Evolutionary conservation across 2,888 invertebrate species (phyloP).

Genomic region (Strigamia crassipes): DNA sequence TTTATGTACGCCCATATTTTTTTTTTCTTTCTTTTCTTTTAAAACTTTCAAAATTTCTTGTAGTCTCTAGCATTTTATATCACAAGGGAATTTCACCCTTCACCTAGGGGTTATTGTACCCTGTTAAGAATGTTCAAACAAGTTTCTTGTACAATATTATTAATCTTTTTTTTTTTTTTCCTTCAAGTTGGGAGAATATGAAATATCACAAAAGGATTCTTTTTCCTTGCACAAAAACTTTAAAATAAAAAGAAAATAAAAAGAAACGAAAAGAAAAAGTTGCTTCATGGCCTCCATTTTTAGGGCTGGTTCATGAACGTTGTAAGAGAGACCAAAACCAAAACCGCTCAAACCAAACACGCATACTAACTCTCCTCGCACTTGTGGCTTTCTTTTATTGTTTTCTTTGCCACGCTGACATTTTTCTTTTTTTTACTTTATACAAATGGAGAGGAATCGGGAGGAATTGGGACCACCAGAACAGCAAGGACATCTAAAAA

Average conservation of each 20-base stretch:
- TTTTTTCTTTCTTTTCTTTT: not conserved
- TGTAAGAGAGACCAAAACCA: not conserved
- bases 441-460: not conserved
- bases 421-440: not conserved
- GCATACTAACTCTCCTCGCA: conserved; percentile 14
- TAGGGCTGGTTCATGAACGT: conserved; percentile 12
- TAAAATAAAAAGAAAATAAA: not conserved
- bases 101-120: conserved; percentile 27
- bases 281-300: conserved; percentile 10
- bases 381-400: not conserved
- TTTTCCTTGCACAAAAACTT: conserved; percentile 12
- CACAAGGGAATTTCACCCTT: conserved; percentile 30
- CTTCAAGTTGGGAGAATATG: conserved; percentile 18
- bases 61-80: conserved; percentile 27
- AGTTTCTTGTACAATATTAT: conserved; percentile 25
- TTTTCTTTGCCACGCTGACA: not conserved
- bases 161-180: not conserved
- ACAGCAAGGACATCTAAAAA: not conserved
- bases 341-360: conserved; percentile 12
- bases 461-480: conserved; percentile 17
- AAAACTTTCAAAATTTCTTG: conserved; percentile 22
- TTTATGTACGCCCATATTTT: conserved; percentile 26
- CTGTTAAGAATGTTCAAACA: conserved; percentile 30
- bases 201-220: conserved; percentile 24
- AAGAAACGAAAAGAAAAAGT: not conserved